Evolutionary conservation across 2,113 vertebrate species (phyloP).

Genomic region (Galeopterus variegatus): DNA sequence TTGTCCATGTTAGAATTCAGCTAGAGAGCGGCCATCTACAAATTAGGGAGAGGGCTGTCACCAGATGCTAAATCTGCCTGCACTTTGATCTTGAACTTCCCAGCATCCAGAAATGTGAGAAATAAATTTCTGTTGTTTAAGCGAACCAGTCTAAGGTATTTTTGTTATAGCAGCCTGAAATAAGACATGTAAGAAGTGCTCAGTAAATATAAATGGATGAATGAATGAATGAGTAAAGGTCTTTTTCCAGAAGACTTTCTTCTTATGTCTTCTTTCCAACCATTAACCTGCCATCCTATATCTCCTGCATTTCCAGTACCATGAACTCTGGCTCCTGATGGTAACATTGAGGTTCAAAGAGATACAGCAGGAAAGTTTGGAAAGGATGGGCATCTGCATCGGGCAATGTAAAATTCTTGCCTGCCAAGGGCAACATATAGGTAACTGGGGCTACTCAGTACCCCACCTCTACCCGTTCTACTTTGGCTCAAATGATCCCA

Average conservation of each 20-base stretch:
- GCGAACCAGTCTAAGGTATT: background rate
- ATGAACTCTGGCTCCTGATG: background rate
- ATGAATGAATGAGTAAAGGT: background rate
- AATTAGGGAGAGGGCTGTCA: background rate
- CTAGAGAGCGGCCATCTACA: no score
- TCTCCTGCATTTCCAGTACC: background rate
- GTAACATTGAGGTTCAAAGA: background rate
- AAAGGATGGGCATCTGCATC: background rate
- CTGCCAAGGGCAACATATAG: background rate
- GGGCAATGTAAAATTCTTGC: background rate
- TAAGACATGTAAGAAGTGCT: background rate
- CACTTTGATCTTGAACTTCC: background rate
- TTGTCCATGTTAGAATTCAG: background rate
- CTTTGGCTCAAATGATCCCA: background rate
- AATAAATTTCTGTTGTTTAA: background rate
- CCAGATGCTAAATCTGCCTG: background rate
- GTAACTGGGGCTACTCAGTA: background rate
- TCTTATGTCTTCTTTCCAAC: background rate
- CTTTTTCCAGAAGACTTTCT: background rate
- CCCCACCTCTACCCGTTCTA: no score
- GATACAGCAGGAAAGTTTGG: background rate
- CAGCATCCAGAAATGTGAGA: background rate
- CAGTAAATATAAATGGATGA: background rate
- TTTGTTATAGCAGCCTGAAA: background rate
- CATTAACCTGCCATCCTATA: background rate